Percentiles rank a stretch among this genome's conserved stretches.
Evolutionary conservation across 2,113 vertebrate species (phyloP).

Genomic region (Xenopus tropicalis): DNA sequence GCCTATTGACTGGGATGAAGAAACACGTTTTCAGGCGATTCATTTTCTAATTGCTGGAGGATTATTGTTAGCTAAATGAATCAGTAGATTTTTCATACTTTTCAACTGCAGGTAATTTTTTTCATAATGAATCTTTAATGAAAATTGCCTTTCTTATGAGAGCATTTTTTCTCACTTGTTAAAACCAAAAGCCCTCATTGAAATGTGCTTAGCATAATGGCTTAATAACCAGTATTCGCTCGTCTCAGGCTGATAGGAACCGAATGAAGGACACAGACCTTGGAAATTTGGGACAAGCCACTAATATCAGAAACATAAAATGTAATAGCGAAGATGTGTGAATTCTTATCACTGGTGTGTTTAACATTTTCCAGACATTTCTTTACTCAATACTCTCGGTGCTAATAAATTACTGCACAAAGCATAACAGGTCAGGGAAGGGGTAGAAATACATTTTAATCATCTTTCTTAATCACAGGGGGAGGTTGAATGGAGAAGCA

Average conservation of each 20-base stretch:
- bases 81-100: conserved; percentile 52
- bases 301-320: conserved; percentile 51
- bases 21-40: conserved; percentile 52
- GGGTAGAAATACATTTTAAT: conserved; percentile 38
- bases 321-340: conserved; percentile 32
- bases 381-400: conserved; percentile 21
- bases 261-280: conserved; percentile 46
- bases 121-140: conserved; percentile 66
- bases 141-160: conserved; percentile 60
- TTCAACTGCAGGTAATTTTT: conserved; percentile 62
- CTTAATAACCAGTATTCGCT: conserved; percentile 49
- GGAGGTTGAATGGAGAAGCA: conserved; percentile 39
- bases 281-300: conserved; percentile 49
- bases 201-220: conserved; percentile 61
- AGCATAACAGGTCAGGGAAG: conserved; percentile 8
- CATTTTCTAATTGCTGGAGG: conserved; percentile 49
- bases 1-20: conserved; percentile 37
- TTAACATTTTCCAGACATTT: conserved; percentile 30
- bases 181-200: conserved; percentile 64
- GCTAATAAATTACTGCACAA: conserved; percentile 22
- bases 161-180: conserved; percentile 63
- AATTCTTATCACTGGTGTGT: conserved; percentile 36
- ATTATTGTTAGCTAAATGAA: conserved; percentile 48
- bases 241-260: conserved; percentile 53
- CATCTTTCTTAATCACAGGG: conserved; percentile 23